Evolutionary conservation across 2,888 invertebrate genomes (phyloP).

Genomic region (Anoplius nigerrimus): DNA sequence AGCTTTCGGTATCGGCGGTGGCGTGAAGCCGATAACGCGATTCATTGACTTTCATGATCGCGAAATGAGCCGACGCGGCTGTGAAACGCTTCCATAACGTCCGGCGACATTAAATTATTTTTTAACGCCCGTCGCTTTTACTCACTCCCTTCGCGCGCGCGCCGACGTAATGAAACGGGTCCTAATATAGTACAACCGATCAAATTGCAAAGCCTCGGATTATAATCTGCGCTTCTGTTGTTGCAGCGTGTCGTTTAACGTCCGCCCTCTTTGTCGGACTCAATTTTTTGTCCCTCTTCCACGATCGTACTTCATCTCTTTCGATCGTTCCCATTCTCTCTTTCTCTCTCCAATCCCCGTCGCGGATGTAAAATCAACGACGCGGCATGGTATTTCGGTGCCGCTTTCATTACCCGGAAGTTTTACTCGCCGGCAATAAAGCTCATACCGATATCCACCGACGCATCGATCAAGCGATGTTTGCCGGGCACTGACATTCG

Average conservation of each 20-base stretch:
- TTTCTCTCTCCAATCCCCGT: neutral
- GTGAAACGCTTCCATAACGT: too few relatives aligned
- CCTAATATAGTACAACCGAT: slow-evolving; percentile 36
- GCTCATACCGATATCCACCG: slow-evolving; percentile 43
- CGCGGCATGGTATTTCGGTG: slow-evolving; percentile 41
- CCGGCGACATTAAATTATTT: neutral
- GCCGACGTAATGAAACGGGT: slow-evolving; percentile 20
- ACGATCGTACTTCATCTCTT: too few relatives aligned
- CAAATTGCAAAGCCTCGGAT: slow-evolving; percentile 47
- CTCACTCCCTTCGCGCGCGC: slow-evolving; percentile 5
- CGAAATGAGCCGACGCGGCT: too few relatives aligned
- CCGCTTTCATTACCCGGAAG: slow-evolving; percentile 47
- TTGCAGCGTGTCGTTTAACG: too few relatives aligned
- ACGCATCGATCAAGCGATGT: slow-evolving; percentile 50
- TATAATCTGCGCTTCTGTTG: slow-evolving; percentile 41
- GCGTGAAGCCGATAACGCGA: too few relatives aligned
- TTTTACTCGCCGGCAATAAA: slow-evolving; percentile 48
- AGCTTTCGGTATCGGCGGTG: too few relatives aligned
- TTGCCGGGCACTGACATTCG: slow-evolving; percentile 46
- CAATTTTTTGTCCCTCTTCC: too few relatives aligned
- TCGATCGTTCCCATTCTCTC: too few relatives aligned
- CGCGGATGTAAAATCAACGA: slow-evolving; percentile 53
- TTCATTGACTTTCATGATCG: too few relatives aligned
- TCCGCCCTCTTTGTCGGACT: too few relatives aligned
- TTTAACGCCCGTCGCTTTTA: neutral